Base-by-base conservation (phyloP, 2,888 invertebrate genomes). In the Callyntrura guangdongensis region DNA sequence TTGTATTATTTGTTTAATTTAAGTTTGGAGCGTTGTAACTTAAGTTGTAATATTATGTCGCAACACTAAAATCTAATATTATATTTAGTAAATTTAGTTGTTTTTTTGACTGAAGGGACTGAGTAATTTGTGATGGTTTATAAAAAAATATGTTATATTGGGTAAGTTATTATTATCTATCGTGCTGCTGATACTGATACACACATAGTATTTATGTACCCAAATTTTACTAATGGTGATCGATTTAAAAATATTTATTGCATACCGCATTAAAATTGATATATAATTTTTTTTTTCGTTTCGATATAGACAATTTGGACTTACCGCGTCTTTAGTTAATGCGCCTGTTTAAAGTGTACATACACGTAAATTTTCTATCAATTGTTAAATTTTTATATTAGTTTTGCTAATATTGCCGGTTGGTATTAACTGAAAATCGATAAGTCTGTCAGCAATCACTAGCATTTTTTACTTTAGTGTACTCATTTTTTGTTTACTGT, bases 21-120 rank as follows among this genome's bases (percentile, higher is more conserved):
- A 53, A 9, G 12, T 5, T 53, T 53, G n/a, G 12, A 14, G 53
- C n/a, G n/a, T 5, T n/a, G 53, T 14, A 36, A 69, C 36, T 59
- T 25, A 64, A 11, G 25, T 25, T 25, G 64, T 25, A 36, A 27
- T 9, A 36, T n/a, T 14, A n/a, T 9, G 36, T 36, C 12, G 36
- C 27, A 25, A 25, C 25, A 25, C 64, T 11, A 36, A 36, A 36
- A 6, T n/a, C n/a, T 53, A 69, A 14, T 27, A 8, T n/a, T 69
- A 64, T 64, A 9, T 25, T 27, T 69, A 69, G 27, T 69, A 69
- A n/a, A 14, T 36, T 69, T 69, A 64, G 36, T 69, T 67, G 77
- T 56, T 72, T n/a, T 36, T 89, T 88, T 83, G 82, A 89, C 89
- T 83, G 89, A 89, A 83, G 61, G 89, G 89, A 89, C 89, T 89